Conservation (phyloP, 2,888 invertebrate species). For the Margaritifera margaritifera region DNA sequence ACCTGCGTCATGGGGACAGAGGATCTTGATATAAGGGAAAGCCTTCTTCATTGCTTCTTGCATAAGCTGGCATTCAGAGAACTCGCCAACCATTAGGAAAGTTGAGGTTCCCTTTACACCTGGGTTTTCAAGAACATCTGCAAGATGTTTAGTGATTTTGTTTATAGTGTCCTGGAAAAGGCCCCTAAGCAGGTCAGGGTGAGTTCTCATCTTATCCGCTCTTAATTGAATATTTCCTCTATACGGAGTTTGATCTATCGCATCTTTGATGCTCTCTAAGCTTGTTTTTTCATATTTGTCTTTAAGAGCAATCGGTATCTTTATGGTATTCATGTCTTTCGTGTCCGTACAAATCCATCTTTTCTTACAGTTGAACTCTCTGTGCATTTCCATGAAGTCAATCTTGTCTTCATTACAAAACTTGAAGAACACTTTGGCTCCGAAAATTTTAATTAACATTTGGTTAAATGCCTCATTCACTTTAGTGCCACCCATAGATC, state of each 20-base stretch:
- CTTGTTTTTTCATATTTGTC: neutral
- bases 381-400: slow-evolving; percentile 14
- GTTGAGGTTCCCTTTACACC: slow-evolving; percentile 20
- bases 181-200: slow-evolving; percentile 28
- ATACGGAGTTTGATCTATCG: slow-evolving; percentile 22
- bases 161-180: slow-evolving; percentile 27
- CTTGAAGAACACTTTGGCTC: slow-evolving; percentile 9
- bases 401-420: slow-evolving; percentile 11
- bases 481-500: slow-evolving; percentile 23
- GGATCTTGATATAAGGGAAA: slow-evolving; percentile 22
- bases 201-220: slow-evolving; percentile 40
- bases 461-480: slow-evolving; percentile 26
- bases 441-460: slow-evolving; percentile 15
- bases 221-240: slow-evolving; percentile 25
- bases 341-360: slow-evolving; percentile 13
- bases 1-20: slow-evolving; percentile 37
- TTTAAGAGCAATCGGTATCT: slow-evolving; percentile 1
- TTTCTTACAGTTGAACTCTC: slow-evolving; percentile 25
- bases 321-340: slow-evolving; percentile 9
- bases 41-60: slow-evolving; percentile 26
- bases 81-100: slow-evolving; percentile 42
- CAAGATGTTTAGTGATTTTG: slow-evolving; percentile 28
- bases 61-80: slow-evolving; percentile 35
- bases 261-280: slow-evolving; percentile 15
- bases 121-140: slow-evolving; percentile 22